Percentiles rank a stretch among this genome's conserved stretches.
Conservation (phyloP, 1,140 invertebrate genomes). For the Drosophila nebulosa region DNA sequence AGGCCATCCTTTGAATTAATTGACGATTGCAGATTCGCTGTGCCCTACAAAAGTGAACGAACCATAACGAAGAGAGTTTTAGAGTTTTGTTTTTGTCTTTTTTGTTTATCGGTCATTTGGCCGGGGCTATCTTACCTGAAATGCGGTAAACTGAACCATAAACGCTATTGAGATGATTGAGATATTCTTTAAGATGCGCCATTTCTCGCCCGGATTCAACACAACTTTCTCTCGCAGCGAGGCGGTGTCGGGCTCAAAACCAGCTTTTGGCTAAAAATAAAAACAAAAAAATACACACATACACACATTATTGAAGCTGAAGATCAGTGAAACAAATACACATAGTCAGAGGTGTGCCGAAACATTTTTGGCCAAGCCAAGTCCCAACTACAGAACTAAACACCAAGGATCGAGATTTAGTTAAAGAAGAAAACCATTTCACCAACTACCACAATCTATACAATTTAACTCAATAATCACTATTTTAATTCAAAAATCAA, state of each 20-base stretch:
- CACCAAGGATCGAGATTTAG: too few relatives aligned
- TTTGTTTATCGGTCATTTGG: not conserved
- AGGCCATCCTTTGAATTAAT: conserved; percentile 92
- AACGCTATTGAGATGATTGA: conserved; percentile 92
- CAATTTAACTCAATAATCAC: too few relatives aligned
- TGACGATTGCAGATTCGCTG: conserved; percentile 93
- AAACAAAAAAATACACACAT: conserved; percentile 11
- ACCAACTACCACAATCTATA: too few relatives aligned
- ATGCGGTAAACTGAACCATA: conserved; percentile 96
- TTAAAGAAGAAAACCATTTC: too few relatives aligned
- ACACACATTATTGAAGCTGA: conserved; percentile 6
- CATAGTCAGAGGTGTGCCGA: not conserved
- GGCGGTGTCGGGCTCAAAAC: conserved; percentile 78
- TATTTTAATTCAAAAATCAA: too few relatives aligned
- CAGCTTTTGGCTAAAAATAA: conserved; percentile 79
- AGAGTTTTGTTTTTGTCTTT: too few relatives aligned
- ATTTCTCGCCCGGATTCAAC: conserved; percentile 89
- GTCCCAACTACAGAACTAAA: not conserved
- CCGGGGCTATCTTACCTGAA: conserved; percentile 82
- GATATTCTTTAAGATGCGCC: conserved; percentile 94
- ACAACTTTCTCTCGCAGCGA: conserved; percentile 87
- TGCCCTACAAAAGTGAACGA: conserved; percentile 85
- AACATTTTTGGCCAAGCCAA: not conserved
- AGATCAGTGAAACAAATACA: not conserved
- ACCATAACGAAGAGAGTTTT: not conserved